phyloP scores from a whole-genome alignment of 2,888 invertebrate genomes.

The Lepidonotus clava region DNA sequence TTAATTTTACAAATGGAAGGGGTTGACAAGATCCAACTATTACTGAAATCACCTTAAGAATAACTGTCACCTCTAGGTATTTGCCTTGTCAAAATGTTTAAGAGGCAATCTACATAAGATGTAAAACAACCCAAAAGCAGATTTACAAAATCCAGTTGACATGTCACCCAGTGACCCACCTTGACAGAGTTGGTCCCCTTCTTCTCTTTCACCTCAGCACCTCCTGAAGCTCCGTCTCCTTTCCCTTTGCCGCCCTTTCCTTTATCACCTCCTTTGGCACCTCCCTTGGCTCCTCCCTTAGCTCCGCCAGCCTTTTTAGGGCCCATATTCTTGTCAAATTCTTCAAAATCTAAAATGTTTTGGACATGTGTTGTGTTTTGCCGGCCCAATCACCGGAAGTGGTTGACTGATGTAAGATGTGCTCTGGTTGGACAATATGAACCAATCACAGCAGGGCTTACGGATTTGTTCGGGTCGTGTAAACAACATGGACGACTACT shows the following conservation, averaged over 20 bases:
- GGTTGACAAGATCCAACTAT: not conserved
- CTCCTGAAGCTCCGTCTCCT: not conserved
- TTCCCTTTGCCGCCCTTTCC: conserved; percentile 22
- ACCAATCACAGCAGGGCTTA: not conserved
- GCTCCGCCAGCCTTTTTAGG: conserved; percentile 17
- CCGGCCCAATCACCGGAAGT: not conserved
- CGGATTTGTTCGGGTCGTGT: not conserved
- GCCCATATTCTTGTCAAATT: not conserved
- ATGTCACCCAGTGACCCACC: not conserved
- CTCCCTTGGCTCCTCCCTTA: not conserved
- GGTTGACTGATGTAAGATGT: not conserved
- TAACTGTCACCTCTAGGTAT: too few relatives aligned
- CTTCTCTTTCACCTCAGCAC: not conserved
- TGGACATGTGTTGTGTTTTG: not conserved
- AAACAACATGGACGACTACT: not conserved
- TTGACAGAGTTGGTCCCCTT: not conserved
- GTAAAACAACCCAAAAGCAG: not conserved
- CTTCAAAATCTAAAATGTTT: not conserved
- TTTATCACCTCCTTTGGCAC: not conserved
- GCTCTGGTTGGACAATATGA: not conserved
- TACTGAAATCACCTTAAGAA: too few relatives aligned
- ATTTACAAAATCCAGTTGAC: not conserved
- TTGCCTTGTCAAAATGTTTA: too few relatives aligned
- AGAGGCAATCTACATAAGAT: not conserved
- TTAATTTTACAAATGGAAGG: not conserved